Evolutionary conservation across 2,888 invertebrate genomes (phyloP), one percentile per base, ranked within the genome.

Genomic region (Eristalis intricaria): DNA sequence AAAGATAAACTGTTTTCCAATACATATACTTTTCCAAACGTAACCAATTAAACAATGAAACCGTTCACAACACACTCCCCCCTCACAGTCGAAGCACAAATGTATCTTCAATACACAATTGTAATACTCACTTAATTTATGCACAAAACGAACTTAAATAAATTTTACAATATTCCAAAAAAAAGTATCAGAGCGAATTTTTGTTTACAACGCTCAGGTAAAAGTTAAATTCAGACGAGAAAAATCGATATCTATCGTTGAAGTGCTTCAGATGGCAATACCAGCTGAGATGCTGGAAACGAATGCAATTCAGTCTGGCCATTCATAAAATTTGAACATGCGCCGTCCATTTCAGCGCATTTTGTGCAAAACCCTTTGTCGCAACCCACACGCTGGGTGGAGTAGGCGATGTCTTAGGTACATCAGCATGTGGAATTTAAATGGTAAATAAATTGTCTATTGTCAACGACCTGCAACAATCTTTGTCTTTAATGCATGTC

Each of bases 251-350:
- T 11, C n/a, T 2, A 60, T 68, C 23, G 63, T 29, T 64, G 64
- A 66, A 70, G 32, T 68, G 60, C 61, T 77, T 35, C 50, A 50
- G 65, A 86, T 68, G 56, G 63, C 73, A 43, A 68, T 58, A 64
- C 68, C 87, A 87, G 87, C 83, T 87, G 87, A 76, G 83, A 83
- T 84, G 87, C 87, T 87, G 87, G 68, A 71, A 83, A 43, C 58
- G 66, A 71, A 65, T 86, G 75, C 79, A 87, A 35, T 84, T 87
- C 50, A 29, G 15, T 4, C 19, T 77, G 38, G 65, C 60, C 87
- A 87, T 83, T 87, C 87, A 83, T 84, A 75, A 87, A 76, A 60
- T 79, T 73, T 73, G 87, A 73, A 75, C 83, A 87, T 87, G 87
- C 87, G 87, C 87, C n/a, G 60, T 87, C 32, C 38, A 38, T 23